phyloP scores from a whole-genome alignment of 92 coral and sea anemone species.

The Galaxea fascicularis region DNA sequence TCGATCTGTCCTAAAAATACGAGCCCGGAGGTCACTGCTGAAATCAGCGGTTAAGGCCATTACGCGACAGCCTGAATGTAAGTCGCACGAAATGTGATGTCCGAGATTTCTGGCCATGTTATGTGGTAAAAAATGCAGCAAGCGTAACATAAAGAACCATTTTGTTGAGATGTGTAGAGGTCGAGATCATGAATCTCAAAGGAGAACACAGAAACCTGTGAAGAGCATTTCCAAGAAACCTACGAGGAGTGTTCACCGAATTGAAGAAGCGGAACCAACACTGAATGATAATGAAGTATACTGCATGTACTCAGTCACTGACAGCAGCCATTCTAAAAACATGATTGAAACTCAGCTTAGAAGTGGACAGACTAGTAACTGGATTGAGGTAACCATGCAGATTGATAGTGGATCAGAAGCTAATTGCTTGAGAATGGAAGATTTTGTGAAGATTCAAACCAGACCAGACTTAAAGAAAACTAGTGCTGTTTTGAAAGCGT shows the following conservation, averaged over 20 bases:
- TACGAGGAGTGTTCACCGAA: conserved; percentile 25
- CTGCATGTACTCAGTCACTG: conserved; percentile 22
- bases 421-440: not conserved
- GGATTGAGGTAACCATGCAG: not conserved
- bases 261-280: conserved; percentile 10
- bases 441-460: not conserved
- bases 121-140: conserved; percentile 36
- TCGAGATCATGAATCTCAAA: conserved; percentile 12
- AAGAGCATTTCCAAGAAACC: conserved; percentile 7
- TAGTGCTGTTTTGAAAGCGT: conserved; percentile 25
- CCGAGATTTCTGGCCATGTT: too few relatives aligned
- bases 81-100: too few relatives aligned
- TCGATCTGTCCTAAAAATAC: too few relatives aligned
- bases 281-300: not conserved
- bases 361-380: not conserved
- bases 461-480: conserved; percentile 6
- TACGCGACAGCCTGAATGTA: too few relatives aligned
- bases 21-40: too few relatives aligned
- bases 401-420: not conserved
- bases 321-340: conserved; percentile 14
- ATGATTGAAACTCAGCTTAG: conserved; percentile 25
- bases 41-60: too few relatives aligned
- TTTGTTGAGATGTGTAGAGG: conserved; percentile 40
- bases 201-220: not conserved
- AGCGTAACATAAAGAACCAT: conserved; percentile 43